A percentile compares a stretch with the other conserved stretches of the same genome.
phyloP scores from a whole-genome alignment of 2,113 vertebrate genomes.

The Andinoacara biseriatus region DNA sequence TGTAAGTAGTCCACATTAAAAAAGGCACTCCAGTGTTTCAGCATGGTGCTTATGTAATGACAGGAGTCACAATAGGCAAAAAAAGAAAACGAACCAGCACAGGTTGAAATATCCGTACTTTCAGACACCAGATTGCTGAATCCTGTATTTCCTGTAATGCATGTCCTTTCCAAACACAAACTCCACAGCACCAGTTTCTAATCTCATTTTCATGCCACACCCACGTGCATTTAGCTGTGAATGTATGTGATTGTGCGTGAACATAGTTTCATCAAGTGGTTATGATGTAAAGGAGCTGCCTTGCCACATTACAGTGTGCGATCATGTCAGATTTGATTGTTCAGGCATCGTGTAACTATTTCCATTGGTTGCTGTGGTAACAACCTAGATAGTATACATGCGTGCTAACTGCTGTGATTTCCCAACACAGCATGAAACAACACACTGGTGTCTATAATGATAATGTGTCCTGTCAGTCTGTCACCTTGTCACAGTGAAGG shows the following conservation, averaged over 20 bases:
- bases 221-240: neutral
- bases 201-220: neutral
- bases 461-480: slow-evolving; percentile 9
- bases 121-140: neutral
- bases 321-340: slow-evolving; percentile 10
- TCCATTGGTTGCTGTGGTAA: slow-evolving; percentile 53
- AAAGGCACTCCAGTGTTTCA: neutral
- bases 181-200: neutral
- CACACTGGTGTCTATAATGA: slow-evolving; percentile 10
- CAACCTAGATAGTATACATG: slow-evolving; percentile 39
- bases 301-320: neutral
- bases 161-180: neutral
- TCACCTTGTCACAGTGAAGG: slow-evolving; percentile 7
- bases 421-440: slow-evolving; percentile 9
- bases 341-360: slow-evolving; percentile 4
- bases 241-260: neutral
- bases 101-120: neutral
- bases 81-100: neutral
- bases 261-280: neutral
- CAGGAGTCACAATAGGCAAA: neutral
- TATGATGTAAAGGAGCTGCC: neutral
- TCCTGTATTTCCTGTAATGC: neutral
- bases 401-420: slow-evolving; percentile 10
- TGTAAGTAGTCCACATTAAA: neutral
- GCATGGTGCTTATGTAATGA: neutral